Evolutionary conservation across 2,797 vertebrate genomes (phyloP).

Genomic region (Bovichtus variegatus): DNA sequence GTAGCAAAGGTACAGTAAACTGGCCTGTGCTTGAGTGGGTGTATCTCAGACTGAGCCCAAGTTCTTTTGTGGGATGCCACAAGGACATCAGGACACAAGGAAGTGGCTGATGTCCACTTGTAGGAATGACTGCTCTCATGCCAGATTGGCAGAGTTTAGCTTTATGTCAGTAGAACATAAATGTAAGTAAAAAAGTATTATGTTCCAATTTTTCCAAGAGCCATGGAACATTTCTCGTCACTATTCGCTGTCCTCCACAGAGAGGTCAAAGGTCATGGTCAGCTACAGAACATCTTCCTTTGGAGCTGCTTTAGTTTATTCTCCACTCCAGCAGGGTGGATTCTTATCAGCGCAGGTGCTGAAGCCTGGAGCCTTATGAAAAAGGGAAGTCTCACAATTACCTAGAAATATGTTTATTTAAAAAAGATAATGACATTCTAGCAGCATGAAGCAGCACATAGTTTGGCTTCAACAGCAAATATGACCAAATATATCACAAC

Average conservation of each 20-base stretch:
- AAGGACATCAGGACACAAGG: no score
- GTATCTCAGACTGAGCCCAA: conserved; percentile 42
- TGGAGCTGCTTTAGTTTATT: neutral
- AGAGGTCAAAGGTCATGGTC: conserved; percentile 26
- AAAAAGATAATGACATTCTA: neutral
- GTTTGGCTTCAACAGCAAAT: neutral
- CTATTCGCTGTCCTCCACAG: neutral
- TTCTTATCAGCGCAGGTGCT: neutral
- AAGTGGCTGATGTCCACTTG: conserved; percentile 13
- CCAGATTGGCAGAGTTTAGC: neutral
- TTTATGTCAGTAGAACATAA: no score
- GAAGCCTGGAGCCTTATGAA: neutral
- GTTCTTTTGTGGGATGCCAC: conserved; percentile 47
- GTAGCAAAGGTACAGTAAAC: conserved; percentile 4
- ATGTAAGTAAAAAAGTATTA: no score
- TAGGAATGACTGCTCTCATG: neutral
- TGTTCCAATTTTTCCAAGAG: neutral
- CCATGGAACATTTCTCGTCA: neutral
- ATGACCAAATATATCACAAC: neutral
- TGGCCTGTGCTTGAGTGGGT: conserved; percentile 30
- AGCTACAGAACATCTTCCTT: neutral
- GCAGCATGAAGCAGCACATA: neutral
- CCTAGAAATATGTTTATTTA: neutral
- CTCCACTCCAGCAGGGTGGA: neutral
- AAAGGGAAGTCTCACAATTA: neutral